Base-by-base conservation (phyloP, 2,797 vertebrate species). In the Tarsius wallacei region DNA sequence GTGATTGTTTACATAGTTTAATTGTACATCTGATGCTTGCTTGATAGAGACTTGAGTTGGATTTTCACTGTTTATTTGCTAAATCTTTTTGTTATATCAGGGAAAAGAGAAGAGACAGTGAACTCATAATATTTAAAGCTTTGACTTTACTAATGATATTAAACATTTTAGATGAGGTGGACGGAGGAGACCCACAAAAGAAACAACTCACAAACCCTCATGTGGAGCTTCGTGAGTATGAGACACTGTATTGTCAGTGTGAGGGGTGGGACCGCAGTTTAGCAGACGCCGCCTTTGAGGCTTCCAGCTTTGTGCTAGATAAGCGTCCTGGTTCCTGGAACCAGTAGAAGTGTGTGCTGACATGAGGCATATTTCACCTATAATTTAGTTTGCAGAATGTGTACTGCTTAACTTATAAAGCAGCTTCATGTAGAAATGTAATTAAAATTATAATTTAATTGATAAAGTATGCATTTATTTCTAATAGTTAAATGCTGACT, bases 191-290 rank as follows among this genome's bases (percentile, higher is more conserved):
- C 90, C 99, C 99, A 94, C 99, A 99, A 98, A 99, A 99, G 98
- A 99, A 99, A 86, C 99, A 99, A 91, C 98, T 99, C 0, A 98
- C 99, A 94, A 99, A 99, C 98, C 99, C 99, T 33, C 99, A 99
- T 7, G 99, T 99, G 28, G 99, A 99, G 87, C 99, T 99, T 22
- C 99, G 99, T 99, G 98, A 99, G 99, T 99, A 74, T 94, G 68
- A 68, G 59, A 94, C 57, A 84, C 59, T 84, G 76, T 94, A 3
- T 77, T 64, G 14, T 86, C 68, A 31, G 9, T 90, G 80, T 87
- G 31, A 68, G 74, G 51, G 63, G 10, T 33, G 66, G 21, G 51
- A 57, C n/a, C 89, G 1, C 57, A 80, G 31, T 49, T 84, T 66
- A 64, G 36, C n/a, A 80, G 59, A 78, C 24, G 28, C 8, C 90